These are phyloP conservation scores for Ibidorhyncha struthersii DNA, from an alignment of 2,113 vertebrate species.

Conservation along the genomic window DNA sequence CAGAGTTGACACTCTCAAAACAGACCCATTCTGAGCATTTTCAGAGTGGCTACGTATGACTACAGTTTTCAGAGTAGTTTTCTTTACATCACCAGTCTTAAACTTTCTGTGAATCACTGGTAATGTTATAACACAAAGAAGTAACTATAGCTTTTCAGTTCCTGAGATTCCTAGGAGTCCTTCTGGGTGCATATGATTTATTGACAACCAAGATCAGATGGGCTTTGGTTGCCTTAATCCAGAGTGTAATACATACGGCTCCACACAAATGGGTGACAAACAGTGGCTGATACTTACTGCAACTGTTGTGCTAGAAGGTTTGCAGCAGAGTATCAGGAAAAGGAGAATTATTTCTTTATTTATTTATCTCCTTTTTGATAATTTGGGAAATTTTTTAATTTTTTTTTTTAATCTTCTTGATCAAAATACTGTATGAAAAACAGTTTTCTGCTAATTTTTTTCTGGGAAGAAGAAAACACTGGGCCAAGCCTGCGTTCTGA, in stretches of 20 bases:
- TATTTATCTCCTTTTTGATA: not conserved
- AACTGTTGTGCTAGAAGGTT: slow-evolving; percentile 11
- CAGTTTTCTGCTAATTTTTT: not conserved
- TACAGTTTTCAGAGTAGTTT: not conserved
- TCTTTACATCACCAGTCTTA: not conserved
- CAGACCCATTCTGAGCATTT: not conserved
- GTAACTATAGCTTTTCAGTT: not conserved
- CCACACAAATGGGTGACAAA: not conserved
- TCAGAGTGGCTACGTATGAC: not conserved
- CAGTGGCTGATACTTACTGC: slow-evolving; percentile 10
- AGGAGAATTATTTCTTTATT: not conserved
- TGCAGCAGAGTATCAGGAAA: not conserved
- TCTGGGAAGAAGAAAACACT: not conserved
- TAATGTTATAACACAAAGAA: not conserved
- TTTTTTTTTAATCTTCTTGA: not conserved
- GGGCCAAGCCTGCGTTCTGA: not conserved
- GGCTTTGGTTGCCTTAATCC: slow-evolving; percentile 10
- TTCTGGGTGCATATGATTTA: not conserved
- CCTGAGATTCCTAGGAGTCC: not conserved
- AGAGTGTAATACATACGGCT: not conserved
- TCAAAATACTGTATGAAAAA: not conserved
- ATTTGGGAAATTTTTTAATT: not conserved
- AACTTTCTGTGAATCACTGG: not conserved
- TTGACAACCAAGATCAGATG: not conserved
- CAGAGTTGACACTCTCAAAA: not conserved